Conservation (phyloP, 64 coral and sea anemone genomes). For the Actinia tenebrosa region DNA sequence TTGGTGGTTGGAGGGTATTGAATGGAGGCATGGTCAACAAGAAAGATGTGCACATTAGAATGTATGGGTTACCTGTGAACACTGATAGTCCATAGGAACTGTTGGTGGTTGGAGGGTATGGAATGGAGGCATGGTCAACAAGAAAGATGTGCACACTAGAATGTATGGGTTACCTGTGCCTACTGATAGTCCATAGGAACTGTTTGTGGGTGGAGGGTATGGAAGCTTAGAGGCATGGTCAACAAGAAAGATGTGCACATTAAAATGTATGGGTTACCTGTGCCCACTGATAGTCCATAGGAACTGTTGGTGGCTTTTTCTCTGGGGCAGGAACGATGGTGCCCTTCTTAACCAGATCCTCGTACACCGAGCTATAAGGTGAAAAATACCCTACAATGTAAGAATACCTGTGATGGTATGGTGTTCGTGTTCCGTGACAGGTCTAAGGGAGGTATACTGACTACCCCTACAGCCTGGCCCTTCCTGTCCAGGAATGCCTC, state of each 20-base stretch:
- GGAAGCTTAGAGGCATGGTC: background rate
- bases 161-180: constrained; percentile 66
- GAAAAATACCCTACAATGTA: background rate
- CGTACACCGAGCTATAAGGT: constrained; percentile 43
- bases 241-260: too few relatives aligned
- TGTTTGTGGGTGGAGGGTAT: constrained; percentile 53
- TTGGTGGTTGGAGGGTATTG: constrained; percentile 35
- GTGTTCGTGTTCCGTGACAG: too few relatives aligned
- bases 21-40: too few relatives aligned
- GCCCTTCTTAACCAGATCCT: constrained; percentile 70
- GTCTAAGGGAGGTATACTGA: too few relatives aligned
- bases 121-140: background rate
- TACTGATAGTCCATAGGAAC: constrained; percentile 96
- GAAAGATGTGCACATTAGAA: too few relatives aligned
- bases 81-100: constrained; percentile 91
- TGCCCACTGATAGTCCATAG: constrained; percentile 96
- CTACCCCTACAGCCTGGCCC: too few relatives aligned
- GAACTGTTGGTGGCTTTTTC: constrained; percentile 83
- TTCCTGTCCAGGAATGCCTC: too few relatives aligned
- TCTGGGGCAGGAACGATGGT: constrained; percentile 77
- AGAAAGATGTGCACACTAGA: background rate
- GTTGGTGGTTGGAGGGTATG: constrained; percentile 46
- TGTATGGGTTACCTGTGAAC: constrained; percentile 65
- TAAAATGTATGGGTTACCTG: constrained; percentile 46
- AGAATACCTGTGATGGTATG: background rate